phyloP scores from a whole-genome alignment of 2,113 vertebrate species.

The Microcebus griseorufus region DNA sequence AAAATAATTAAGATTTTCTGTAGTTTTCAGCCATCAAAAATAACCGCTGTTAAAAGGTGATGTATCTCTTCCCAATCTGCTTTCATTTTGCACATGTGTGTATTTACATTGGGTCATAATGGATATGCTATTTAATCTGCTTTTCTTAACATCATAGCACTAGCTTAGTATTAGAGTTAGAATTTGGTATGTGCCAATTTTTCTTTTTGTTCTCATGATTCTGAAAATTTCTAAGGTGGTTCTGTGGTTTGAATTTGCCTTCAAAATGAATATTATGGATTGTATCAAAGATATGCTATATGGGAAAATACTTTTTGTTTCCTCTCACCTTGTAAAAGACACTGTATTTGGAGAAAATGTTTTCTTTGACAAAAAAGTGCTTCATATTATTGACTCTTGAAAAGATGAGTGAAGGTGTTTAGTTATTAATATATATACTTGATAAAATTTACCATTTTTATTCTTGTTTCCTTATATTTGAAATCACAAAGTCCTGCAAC shows the following conservation, averaged over 20 bases:
- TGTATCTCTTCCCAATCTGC: not conserved
- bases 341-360: conserved; percentile 23
- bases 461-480: not conserved
- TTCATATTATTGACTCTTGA: conserved; percentile 3
- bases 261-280: conserved; percentile 5
- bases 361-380: conserved; percentile 17
- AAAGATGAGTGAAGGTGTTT: not conserved
- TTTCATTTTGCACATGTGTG: not conserved
- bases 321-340: conserved; percentile 21
- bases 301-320: conserved; percentile 33
- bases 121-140: not conserved
- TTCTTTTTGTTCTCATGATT: conserved; percentile 36
- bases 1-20: conserved; percentile 30
- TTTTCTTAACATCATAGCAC: not conserved
- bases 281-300: not conserved
- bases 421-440: not conserved
- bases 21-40: conserved; percentile 17
- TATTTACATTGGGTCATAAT: not conserved
- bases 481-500: not conserved
- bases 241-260: conserved; percentile 21
- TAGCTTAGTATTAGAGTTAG: not conserved
- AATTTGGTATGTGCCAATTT: not conserved
- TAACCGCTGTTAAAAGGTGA: not conserved
- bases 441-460: not conserved
- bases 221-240: conserved; percentile 37